Evolutionary conservation across 2,888 invertebrate species (phyloP).

Genomic region (Eubasilissa splendida): DNA sequence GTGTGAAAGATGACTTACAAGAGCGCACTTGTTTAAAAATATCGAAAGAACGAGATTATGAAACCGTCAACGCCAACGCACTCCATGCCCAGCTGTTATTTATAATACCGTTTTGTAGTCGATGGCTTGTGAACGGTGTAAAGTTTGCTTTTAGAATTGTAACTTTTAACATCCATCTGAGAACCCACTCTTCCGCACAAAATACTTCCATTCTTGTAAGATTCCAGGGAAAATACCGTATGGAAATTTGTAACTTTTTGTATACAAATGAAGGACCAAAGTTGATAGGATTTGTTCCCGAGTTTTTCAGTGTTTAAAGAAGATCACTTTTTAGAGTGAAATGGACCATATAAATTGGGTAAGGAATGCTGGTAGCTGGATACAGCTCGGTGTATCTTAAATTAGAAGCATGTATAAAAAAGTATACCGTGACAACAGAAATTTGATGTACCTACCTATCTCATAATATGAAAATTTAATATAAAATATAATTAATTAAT

Average conservation of each 20-base stretch:
- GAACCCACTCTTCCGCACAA: conserved; percentile 29
- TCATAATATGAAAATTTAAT: no score
- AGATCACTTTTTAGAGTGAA: no score
- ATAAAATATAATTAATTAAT: no score
- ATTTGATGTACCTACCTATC: no score
- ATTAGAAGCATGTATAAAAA: no score
- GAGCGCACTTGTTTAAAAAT: conserved; percentile 7
- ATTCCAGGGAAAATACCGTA: conserved; percentile 21
- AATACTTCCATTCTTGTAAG: conserved; percentile 28
- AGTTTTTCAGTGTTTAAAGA: no score
- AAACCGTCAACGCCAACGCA: background rate
- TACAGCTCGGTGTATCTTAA: no score
- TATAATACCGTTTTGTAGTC: background rate
- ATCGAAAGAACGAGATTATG: background rate
- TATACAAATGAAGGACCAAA: background rate
- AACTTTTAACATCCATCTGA: conserved; percentile 17
- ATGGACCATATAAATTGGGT: no score
- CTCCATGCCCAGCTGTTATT: background rate
- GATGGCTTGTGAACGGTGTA: background rate
- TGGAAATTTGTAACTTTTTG: conserved; percentile 9
- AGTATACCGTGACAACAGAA: no score
- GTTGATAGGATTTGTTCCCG: no score
- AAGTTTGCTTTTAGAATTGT: conserved; percentile 8
- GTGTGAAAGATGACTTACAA: conserved; percentile 48
- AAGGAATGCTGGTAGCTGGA: no score